These are phyloP conservation scores for Tauraco hartlaubi DNA, from an alignment of 2,797 vertebrate genomes.

Conservation along the genomic window DNA sequence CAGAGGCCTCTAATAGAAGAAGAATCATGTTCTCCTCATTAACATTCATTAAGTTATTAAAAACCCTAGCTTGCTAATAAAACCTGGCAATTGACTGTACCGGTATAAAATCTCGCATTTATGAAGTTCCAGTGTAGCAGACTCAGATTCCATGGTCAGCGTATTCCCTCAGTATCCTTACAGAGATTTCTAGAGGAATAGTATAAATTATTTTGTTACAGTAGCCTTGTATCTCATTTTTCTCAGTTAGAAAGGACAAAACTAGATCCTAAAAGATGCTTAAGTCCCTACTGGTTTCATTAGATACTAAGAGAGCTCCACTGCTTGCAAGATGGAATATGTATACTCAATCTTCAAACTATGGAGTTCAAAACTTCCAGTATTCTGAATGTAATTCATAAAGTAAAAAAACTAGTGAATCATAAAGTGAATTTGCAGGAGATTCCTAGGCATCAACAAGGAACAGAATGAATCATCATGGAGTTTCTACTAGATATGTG, in stretches of 20 bases:
- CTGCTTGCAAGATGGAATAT: background rate
- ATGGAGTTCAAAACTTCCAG: background rate
- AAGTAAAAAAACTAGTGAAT: background rate
- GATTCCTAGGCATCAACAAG: background rate
- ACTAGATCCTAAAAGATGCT: background rate
- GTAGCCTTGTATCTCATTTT: background rate
- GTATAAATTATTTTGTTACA: background rate
- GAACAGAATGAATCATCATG: background rate
- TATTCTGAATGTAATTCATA: background rate
- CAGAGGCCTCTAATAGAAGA: slow-evolving; percentile 6
- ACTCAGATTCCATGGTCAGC: background rate
- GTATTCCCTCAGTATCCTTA: background rate
- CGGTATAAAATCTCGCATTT: slow-evolving; percentile 18
- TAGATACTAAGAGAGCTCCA: background rate
- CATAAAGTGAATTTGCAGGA: background rate
- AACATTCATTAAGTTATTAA: slow-evolving; percentile 47
- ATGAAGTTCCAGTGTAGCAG: background rate
- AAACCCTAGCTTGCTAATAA: slow-evolving; percentile 18
- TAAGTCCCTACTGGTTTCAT: background rate
- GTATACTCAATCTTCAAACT: background rate
- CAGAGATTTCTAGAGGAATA: background rate
- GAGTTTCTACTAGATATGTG: background rate
- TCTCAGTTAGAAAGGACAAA: background rate
- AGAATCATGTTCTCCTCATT: slow-evolving; percentile 7
- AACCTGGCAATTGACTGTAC: background rate